These are phyloP conservation scores for Aphodius granarius DNA, from an alignment of 2,888 invertebrate genomes.

Conservation along the genomic window DNA sequence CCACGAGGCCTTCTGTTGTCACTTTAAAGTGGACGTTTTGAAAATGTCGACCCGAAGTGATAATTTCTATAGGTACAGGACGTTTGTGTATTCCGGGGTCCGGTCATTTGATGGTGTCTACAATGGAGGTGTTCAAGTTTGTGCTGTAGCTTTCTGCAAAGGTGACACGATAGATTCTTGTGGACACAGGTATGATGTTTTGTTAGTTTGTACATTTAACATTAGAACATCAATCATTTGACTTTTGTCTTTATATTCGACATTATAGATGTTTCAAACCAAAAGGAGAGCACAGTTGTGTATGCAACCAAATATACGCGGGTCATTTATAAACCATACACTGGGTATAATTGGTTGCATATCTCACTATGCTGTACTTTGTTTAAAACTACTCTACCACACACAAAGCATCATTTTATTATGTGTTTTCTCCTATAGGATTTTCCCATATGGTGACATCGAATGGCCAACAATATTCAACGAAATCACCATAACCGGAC, in stretches of 20 bases:
- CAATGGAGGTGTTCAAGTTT: constrained; percentile 57
- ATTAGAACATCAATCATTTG: no score
- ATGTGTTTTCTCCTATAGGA: no score
- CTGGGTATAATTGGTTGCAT: no score
- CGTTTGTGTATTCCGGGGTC: constrained; percentile 53
- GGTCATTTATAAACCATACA: no score
- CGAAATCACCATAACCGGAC: constrained; percentile 54
- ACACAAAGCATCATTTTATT: no score
- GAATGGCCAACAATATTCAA: constrained; percentile 55
- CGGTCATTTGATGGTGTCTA: constrained; percentile 55
- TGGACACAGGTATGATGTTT: constrained; percentile 41
- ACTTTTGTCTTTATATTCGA: no score
- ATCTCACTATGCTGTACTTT: no score
- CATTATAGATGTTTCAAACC: no score
- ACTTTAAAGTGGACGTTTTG: not conserved
- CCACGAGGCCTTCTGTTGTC: constrained; percentile 2
- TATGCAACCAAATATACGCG: no score
- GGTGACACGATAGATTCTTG: constrained; percentile 54
- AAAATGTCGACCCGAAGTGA: not conserved
- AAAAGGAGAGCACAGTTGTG: no score
- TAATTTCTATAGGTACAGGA: not conserved
- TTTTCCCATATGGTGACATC: constrained; percentile 49
- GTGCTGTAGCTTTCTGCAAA: constrained; percentile 58
- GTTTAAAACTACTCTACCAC: no score
- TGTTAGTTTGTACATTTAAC: no score